Conservation (phyloP, 1,140 invertebrate genomes). For the Ectropis grisescens region DNA sequence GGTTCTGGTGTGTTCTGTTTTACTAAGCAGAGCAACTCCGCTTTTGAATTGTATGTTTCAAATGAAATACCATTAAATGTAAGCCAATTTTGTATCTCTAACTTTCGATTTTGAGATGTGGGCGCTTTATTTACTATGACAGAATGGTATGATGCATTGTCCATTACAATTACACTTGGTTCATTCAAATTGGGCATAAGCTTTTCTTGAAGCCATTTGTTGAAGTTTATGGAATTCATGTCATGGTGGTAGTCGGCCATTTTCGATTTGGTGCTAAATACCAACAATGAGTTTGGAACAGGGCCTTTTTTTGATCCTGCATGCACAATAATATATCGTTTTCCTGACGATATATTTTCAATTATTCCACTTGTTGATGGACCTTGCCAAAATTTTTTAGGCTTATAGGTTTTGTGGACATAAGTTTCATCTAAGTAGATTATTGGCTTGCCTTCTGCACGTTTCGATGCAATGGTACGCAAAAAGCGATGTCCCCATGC, state of each 20-base stretch:
- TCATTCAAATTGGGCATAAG: background rate
- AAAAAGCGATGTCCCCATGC: slow-evolving; percentile 13
- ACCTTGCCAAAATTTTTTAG: slow-evolving; percentile 19
- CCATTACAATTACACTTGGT: background rate
- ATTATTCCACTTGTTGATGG: slow-evolving; percentile 9
- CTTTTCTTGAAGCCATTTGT: slow-evolving; percentile 15
- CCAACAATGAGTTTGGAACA: slow-evolving; percentile 14
- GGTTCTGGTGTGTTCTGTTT: no score
- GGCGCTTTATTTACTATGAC: background rate
- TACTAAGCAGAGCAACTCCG: no score
- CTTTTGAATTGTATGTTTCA: no score
- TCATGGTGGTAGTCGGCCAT: no score
- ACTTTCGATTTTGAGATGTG: no score
- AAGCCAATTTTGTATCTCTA: no score
- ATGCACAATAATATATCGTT: slow-evolving; percentile 14
- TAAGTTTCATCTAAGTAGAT: slow-evolving; percentile 21
- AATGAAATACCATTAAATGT: no score
- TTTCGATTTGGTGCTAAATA: no score
- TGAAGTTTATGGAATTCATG: slow-evolving; percentile 15
- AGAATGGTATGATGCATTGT: background rate
- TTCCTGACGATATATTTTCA: slow-evolving; percentile 16
- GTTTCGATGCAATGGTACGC: slow-evolving; percentile 9
- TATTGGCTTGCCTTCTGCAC: slow-evolving; percentile 14
- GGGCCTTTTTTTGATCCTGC: slow-evolving; percentile 8
- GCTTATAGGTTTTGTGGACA: slow-evolving; percentile 15